phyloP scores from a whole-genome alignment of 2,113 vertebrate genomes.

The Scophthalmus maximus region DNA sequence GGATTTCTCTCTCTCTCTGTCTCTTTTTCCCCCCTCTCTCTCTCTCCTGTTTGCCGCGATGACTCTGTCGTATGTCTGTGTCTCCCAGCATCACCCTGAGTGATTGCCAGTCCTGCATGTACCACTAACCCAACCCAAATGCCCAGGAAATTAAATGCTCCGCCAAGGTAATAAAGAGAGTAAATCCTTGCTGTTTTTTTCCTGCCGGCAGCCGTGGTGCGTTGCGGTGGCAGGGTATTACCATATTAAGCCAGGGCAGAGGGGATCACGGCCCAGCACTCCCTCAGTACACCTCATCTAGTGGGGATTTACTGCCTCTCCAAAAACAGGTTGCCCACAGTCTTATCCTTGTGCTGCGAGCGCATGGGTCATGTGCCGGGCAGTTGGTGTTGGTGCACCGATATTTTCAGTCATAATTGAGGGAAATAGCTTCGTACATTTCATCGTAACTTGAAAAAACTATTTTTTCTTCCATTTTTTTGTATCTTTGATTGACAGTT shows the following conservation, averaged over 20 bases:
- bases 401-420: neutral
- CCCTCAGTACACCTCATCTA: conserved; percentile 55
- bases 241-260: conserved; percentile 55
- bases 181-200: conserved; percentile 65
- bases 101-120: conserved; percentile 77
- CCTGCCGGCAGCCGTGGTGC: conserved; percentile 9
- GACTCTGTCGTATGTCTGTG: conserved; percentile 73
- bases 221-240: conserved; percentile 55
- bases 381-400: neutral
- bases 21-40: neutral
- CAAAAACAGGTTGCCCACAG: conserved; percentile 24
- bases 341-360: neutral
- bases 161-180: conserved; percentile 72
- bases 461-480: neutral
- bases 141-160: conserved; percentile 76
- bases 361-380: neutral
- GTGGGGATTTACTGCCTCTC: conserved; percentile 49
- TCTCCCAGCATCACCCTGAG: conserved; percentile 78
- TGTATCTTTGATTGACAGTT: neutral
- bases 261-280: conserved; percentile 42
- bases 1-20: neutral
- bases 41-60: conserved; percentile 50
- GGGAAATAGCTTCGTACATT: neutral
- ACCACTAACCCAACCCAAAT: conserved; percentile 77
- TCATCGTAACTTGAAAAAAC: neutral